Percentiles rank a stretch among this genome's conserved stretches.
Evolutionary conservation across 2,797 vertebrate genomes (phyloP).

Genomic region (Bufotes viridis): DNA sequence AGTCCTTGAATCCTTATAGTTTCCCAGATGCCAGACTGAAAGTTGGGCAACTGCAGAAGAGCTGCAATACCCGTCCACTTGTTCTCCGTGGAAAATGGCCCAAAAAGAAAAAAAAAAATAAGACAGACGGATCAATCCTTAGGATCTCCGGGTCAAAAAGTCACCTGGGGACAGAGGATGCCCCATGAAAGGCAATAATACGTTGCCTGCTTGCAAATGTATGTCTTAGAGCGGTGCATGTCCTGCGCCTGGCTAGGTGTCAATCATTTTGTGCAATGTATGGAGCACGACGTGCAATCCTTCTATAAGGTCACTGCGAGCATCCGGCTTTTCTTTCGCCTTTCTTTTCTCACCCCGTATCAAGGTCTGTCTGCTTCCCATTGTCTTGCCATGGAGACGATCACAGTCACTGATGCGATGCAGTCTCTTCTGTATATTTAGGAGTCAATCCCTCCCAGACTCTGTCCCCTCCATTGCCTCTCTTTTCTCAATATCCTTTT

Average conservation of each 20-base stretch:
- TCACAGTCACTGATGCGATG: conserved; percentile 14
- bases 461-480: not conserved
- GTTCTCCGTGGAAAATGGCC: conserved; percentile 8
- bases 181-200: conserved; percentile 14
- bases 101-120: not conserved
- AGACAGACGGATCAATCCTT: conserved; percentile 9
- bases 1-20: conserved; percentile 33
- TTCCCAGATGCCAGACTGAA: conserved; percentile 46
- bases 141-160: conserved; percentile 43
- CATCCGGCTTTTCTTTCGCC: conserved; percentile 23
- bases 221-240: conserved; percentile 8
- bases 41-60: conserved; percentile 39
- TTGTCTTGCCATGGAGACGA: conserved; percentile 50
- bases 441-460: not conserved
- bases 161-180: conserved; percentile 46
- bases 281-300: not conserved
- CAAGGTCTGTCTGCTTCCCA: conserved; percentile 48
- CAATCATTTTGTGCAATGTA: conserved; percentile 31
- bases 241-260: conserved; percentile 20
- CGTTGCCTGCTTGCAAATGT: not conserved
- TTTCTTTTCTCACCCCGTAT: conserved; percentile 25
- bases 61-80: not conserved
- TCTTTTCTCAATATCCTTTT: not conserved
- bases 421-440: not conserved
- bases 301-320: conserved; percentile 43